Evolutionary conservation across 2,888 invertebrate genomes (phyloP).

Genomic region (Cistogaster globosa): DNA sequence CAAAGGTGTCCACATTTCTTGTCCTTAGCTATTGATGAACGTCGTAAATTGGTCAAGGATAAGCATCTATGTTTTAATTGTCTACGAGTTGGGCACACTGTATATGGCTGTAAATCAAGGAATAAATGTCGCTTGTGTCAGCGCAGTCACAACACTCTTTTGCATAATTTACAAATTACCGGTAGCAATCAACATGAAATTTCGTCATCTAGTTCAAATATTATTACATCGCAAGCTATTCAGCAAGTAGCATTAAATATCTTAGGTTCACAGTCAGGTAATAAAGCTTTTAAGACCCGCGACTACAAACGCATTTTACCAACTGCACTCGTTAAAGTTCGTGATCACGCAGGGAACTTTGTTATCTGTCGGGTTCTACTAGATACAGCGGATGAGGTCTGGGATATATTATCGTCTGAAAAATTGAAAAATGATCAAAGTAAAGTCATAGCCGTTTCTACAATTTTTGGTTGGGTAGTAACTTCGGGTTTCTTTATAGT

Average conservation of each 20-base stretch:
- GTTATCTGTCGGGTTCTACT: not conserved
- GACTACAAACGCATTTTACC: not conserved
- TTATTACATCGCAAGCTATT: not conserved
- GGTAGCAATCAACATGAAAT: not conserved
- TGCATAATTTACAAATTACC: not conserved
- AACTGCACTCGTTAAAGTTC: not conserved
- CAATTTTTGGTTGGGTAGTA: too few species aligned
- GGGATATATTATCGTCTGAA: not conserved
- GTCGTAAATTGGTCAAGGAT: constrained; percentile 5
- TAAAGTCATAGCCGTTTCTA: not conserved
- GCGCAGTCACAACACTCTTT: not conserved
- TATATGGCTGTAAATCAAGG: constrained; percentile 14
- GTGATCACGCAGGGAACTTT: not conserved
- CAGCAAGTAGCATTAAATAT: not conserved
- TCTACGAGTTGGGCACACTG: constrained; percentile 11
- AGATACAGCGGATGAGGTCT: not conserved
- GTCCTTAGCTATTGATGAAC: constrained; percentile 1
- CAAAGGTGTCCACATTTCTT: constrained; percentile 30
- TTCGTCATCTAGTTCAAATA: too few species aligned
- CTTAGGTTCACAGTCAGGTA: not conserved
- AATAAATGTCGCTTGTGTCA: constrained; percentile 22
- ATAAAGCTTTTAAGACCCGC: not conserved
- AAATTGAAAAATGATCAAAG: not conserved
- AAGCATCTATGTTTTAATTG: constrained; percentile 29
- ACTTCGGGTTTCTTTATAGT: not conserved